phyloP scores from a whole-genome alignment of 2,797 vertebrate genomes.

The Denticeps clupeoides region DNA sequence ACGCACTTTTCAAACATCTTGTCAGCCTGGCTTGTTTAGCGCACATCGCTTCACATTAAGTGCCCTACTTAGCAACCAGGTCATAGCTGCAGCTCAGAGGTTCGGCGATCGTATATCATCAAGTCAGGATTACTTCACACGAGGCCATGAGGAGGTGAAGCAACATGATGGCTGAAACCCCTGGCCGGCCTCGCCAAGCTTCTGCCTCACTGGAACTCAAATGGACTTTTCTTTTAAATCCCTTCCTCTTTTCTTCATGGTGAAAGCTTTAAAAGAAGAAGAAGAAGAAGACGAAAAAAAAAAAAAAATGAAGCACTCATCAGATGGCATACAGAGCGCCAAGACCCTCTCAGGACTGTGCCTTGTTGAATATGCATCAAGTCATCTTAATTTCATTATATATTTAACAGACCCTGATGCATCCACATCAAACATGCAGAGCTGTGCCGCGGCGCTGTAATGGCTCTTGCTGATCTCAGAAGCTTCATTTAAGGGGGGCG shows the following conservation, averaged over 20 bases:
- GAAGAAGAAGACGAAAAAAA: background rate
- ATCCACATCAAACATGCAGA: slow-evolving; percentile 25
- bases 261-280: background rate
- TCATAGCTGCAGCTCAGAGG: slow-evolving; percentile 13
- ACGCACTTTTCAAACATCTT: background rate
- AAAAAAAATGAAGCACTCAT: slow-evolving; percentile 6
- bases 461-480: slow-evolving; percentile 15
- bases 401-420: slow-evolving; percentile 23
- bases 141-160: background rate
- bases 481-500: slow-evolving; percentile 10
- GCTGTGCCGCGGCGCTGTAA: slow-evolving; percentile 13
- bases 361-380: slow-evolving; percentile 26
- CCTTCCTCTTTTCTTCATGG: background rate
- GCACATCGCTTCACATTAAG: slow-evolving; percentile 28
- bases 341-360: slow-evolving; percentile 13
- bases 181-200: background rate
- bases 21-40: slow-evolving; percentile 12
- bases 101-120: background rate
- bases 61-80: slow-evolving; percentile 33
- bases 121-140: background rate
- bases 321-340: slow-evolving; percentile 6
- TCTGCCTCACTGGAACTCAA: background rate
- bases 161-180: background rate
- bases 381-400: slow-evolving; percentile 24
- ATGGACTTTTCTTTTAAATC: background rate